phyloP scores from a whole-genome alignment of 2,797 vertebrate species.

The Coracias cyanogaster region DNA sequence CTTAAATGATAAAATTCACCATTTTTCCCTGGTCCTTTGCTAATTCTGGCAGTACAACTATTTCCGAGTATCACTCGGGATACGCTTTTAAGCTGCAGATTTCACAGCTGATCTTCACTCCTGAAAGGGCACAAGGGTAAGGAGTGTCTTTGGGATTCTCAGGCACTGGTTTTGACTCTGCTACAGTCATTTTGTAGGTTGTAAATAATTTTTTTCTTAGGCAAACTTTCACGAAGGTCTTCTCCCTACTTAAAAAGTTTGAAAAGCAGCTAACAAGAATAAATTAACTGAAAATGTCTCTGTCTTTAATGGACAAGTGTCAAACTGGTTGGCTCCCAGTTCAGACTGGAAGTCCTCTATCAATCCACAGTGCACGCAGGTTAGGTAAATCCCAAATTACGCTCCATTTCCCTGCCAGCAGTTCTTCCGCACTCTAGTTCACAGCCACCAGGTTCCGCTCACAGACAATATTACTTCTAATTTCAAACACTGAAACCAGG shows the following conservation, averaged over 20 bases:
- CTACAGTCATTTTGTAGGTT: neutral
- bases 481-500: fast-evolving
- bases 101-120: neutral
- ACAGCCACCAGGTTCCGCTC: fast-evolving
- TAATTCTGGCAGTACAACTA: neutral
- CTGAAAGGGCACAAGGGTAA: neutral
- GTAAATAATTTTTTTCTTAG: fast-evolving
- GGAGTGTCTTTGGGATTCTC: fast-evolving
- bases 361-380: fast-evolving
- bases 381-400: neutral
- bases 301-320: fast-evolving
- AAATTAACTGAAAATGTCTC: neutral
- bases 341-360: neutral
- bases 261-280: neutral
- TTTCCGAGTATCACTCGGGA: neutral
- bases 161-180: neutral
- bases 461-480: fast-evolving
- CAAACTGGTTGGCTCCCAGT: neutral
- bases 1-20: fast-evolving
- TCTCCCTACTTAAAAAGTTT: neutral
- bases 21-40: neutral
- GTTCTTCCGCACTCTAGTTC: neutral
- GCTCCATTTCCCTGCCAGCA: fast-evolving
- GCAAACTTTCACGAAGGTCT: neutral
- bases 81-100: neutral